Conservation (phyloP, 2,888 invertebrate species). For the Pterobdella sp. region DNA sequence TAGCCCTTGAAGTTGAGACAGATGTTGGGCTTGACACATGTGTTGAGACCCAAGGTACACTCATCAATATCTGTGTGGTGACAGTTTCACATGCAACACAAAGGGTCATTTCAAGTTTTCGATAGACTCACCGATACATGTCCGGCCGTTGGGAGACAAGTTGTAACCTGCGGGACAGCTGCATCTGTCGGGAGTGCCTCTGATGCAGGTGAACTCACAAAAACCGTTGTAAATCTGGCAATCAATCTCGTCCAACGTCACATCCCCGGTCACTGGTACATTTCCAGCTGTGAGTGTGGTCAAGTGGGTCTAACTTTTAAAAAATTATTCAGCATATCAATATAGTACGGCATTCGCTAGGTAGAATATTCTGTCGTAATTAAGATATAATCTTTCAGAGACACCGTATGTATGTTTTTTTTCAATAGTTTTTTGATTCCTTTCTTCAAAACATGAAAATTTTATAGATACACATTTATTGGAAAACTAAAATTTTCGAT, state of each 20-base stretch:
- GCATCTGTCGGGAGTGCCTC: slow-evolving; percentile 13
- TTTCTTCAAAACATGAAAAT: too few species aligned
- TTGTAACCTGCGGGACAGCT: slow-evolving; percentile 1
- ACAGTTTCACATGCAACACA: background rate
- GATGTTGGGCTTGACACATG: background rate
- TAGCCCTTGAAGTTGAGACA: slow-evolving; percentile 21
- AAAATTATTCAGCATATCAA: too few species aligned
- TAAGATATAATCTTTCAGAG: too few species aligned
- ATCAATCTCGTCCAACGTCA: slow-evolving; percentile 7
- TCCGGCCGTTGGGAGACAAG: slow-evolving; percentile 19
- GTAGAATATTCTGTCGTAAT: too few species aligned
- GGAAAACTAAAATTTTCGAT: too few species aligned
- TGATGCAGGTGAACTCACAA: slow-evolving; percentile 12
- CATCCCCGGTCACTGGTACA: background rate
- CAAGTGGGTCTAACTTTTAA: too few species aligned
- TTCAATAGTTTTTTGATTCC: too few species aligned
- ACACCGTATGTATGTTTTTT: too few species aligned
- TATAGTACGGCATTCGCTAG: too few species aligned
- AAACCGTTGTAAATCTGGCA: slow-evolving; percentile 20
- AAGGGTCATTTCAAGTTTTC: background rate
- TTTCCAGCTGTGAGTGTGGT: slow-evolving; percentile 1
- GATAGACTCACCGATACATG: slow-evolving; percentile 14
- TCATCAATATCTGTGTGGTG: slow-evolving; percentile 24
- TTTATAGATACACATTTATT: too few species aligned
- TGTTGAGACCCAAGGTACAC: background rate